These are phyloP conservation scores for Gymnosoma rotundatum DNA, from an alignment of 2,888 invertebrate species.

Conservation along the genomic window DNA sequence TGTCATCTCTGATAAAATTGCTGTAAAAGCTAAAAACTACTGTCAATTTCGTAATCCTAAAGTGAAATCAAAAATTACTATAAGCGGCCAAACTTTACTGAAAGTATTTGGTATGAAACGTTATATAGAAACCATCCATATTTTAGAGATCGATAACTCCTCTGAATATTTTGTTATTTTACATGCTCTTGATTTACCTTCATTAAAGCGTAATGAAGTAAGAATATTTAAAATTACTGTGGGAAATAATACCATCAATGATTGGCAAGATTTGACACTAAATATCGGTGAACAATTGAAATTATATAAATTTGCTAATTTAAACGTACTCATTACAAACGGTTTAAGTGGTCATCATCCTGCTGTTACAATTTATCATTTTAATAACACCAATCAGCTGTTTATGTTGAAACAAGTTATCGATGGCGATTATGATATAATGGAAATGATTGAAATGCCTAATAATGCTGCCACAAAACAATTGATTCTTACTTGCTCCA, in stretches of 20 bases:
- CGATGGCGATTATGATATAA: conserved; percentile 78
- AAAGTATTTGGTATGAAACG: conserved; percentile 75
- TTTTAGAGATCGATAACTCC: conserved; percentile 33
- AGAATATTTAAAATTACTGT: conserved; percentile 75
- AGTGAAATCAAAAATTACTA: conserved; percentile 74
- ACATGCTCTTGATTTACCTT: conserved; percentile 72
- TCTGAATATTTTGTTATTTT: conserved; percentile 73
- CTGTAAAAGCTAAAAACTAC: conserved; percentile 75
- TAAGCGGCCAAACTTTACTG: conserved; percentile 72
- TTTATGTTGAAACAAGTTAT: conserved; percentile 77
- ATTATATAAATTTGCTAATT: conserved; percentile 67
- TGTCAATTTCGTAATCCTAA: conserved; percentile 72
- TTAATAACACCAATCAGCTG: conserved; percentile 64
- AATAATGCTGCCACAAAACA: conserved; percentile 70
- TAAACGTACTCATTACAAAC: conserved; percentile 71
- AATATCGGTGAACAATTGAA: conserved; percentile 75
- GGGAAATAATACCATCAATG: conserved; percentile 71
- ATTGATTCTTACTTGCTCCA: conserved; percentile 76
- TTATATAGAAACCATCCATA: conserved; percentile 73
- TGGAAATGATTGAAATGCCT: conserved; percentile 71
- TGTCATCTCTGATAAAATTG: conserved; percentile 53
- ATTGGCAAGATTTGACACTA: conserved; percentile 77
- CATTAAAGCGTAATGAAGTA: conserved; percentile 74
- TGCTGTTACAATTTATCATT: conserved; percentile 74
- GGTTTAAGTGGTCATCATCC: conserved; percentile 73